Percentiles rank a stretch among this genome's conserved stretches.
phyloP scores from a whole-genome alignment of 2,888 invertebrate genomes.

The Heliconius sara region DNA sequence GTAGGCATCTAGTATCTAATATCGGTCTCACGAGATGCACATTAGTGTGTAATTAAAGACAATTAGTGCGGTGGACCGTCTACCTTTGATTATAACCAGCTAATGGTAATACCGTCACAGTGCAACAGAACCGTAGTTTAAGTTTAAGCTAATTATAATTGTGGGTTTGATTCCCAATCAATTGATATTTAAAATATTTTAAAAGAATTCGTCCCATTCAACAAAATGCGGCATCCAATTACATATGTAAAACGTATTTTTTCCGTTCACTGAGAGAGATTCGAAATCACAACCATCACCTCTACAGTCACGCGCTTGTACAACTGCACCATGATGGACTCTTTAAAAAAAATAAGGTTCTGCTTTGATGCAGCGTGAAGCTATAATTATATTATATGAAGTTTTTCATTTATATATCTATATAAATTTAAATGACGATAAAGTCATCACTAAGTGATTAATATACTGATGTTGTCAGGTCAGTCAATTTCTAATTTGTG shows the following conservation, averaged over 20 bases:
- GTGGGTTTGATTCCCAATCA: not conserved
- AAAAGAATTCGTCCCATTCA: too few species aligned
- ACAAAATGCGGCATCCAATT: too few species aligned
- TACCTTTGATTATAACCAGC: conserved; percentile 2
- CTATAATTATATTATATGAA: too few species aligned
- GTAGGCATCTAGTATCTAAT: conserved; percentile 3
- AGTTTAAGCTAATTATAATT: not conserved
- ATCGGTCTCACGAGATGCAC: conserved; percentile 18
- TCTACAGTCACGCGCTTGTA: too few species aligned
- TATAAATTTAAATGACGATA: not conserved
- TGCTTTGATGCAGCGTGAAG: too few species aligned
- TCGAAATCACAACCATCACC: too few species aligned
- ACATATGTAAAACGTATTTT: too few species aligned
- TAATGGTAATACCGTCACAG: not conserved
- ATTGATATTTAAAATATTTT: too few species aligned
- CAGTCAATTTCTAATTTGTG: conserved; percentile 9
- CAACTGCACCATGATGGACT: too few species aligned
- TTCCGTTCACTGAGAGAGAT: too few species aligned
- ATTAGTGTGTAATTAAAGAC: conserved; percentile 34
- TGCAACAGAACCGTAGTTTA: not conserved
- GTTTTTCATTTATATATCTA: not conserved
- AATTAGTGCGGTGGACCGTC: conserved; percentile 30
- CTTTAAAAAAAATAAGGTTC: too few species aligned
- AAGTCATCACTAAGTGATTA: not conserved
- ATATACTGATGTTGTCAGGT: conserved; percentile 16